Evolutionary conservation across 2,113 vertebrate species (phyloP), one percentile per base, ranked within the genome.

Genomic region (Pogona vitticeps): DNA sequence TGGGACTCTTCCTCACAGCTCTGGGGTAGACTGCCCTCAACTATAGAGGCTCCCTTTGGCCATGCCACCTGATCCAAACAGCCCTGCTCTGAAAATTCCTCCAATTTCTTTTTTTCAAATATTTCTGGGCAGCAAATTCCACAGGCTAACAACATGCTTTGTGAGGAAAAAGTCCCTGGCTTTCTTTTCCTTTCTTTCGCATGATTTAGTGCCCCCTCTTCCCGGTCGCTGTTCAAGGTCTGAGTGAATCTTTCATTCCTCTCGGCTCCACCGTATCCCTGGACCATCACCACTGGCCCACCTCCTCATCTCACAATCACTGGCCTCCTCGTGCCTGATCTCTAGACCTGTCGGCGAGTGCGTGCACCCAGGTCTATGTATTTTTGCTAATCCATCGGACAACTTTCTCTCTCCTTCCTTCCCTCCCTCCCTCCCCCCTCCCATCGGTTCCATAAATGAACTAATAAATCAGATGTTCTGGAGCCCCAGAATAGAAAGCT

Each of bases 391-490:
- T 91, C 67, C 58, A 0, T 42, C 80, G 71, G 33, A 40, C 80
- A 13, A 0, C 18, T 28, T 90, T 90, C 18, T 46, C 85, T 91
- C 85, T 38, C 26, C 70, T 52, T 9, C 36, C 68, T n/a, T 31
- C 72, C 17, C 18, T 40, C 26, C 61, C 78, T 40, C 86, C 9
- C n/a, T n/a, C 31, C 33, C 6, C 56, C 56, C 33, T 61, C 21
- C 93, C 71, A 33, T 68, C 87, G 46, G 81, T 92, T 89, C 80
- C 82, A 91, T 87, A 95, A 94, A 94, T 89, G 76, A 93, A 65
- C 82, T 90, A 88, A 93, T 94, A 90, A 91, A 94, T 95, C 88
- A 90, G 61, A 61, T 82, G 65, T 89, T 92, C 91, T 71, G 75
- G 42, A 1, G 68, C 85, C 88, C 73, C 59, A 67, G 89, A 92